phyloP scores from a whole-genome alignment of 1,140 invertebrate genomes.

The Drosophila kepulauana region DNA sequence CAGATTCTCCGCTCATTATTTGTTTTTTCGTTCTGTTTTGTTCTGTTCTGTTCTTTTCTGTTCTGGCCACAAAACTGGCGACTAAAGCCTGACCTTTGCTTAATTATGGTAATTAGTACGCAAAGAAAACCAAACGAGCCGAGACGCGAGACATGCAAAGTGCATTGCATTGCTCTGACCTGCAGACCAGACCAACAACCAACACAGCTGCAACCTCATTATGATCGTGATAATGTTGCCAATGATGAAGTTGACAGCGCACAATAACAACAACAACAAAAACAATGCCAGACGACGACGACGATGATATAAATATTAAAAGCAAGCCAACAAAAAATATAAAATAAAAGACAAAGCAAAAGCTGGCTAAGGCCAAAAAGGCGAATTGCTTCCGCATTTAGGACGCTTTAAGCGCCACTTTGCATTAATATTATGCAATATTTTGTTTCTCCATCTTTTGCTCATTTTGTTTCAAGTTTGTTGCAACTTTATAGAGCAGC shows the following conservation, averaged over 20 bases:
- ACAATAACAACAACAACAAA: slow-evolving; percentile 12
- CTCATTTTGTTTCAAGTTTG: slow-evolving; percentile 2
- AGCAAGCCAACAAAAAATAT: slow-evolving; percentile 32
- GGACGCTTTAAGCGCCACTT: slow-evolving; percentile 54
- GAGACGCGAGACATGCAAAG: slow-evolving; percentile 45
- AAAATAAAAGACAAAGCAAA: slow-evolving; percentile 8
- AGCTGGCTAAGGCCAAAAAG: slow-evolving; percentile 51
- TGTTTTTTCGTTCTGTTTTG: slow-evolving; percentile 44
- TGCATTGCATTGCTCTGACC: slow-evolving; percentile 18
- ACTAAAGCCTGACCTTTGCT: slow-evolving; percentile 82
- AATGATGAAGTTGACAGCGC: slow-evolving; percentile 65
- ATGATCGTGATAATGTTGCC: slow-evolving; percentile 24
- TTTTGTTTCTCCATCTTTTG: slow-evolving; percentile 65
- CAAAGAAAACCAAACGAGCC: slow-evolving; percentile 66
- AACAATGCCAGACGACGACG: slow-evolving; percentile 6
- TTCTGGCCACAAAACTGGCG: slow-evolving; percentile 70
- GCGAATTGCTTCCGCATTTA: slow-evolving; percentile 74
- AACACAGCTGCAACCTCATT: slow-evolving; percentile 8
- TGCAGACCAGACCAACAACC: slow-evolving; percentile 5
- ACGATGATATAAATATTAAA: slow-evolving; percentile 76
- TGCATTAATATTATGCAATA: slow-evolving; percentile 70
- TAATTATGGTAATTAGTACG: slow-evolving; percentile 82
- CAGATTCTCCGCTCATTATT: background rate
- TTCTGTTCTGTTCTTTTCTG: slow-evolving; percentile 52
- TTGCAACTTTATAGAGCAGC: background rate